A percentile compares a stretch with the other conserved stretches of the same genome.
Evolutionary conservation across 2,797 vertebrate species (phyloP).

Genomic region (Aythya fuligula): DNA sequence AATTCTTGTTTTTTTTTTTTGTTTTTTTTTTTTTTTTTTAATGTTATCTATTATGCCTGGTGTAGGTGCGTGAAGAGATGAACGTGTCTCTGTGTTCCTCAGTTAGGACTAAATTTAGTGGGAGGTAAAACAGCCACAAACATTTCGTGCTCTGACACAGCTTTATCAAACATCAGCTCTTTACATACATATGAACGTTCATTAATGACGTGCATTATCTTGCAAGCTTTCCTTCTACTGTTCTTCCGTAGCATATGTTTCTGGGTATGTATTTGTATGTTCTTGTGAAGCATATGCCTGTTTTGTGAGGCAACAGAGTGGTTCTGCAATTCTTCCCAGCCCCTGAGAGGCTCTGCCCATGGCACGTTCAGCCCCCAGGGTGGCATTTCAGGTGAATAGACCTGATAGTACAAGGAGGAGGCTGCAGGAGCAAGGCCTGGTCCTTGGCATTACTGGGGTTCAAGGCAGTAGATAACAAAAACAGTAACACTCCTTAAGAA

Average conservation of each 20-base stretch:
- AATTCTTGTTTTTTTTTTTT: too few species aligned
- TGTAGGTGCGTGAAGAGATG: accelerated
- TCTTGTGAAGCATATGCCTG: neutral
- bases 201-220: neutral
- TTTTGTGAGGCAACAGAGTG: accelerated
- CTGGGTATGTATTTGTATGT: neutral
- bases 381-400: neutral
- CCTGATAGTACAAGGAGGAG: too few species aligned
- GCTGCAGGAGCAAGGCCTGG: neutral
- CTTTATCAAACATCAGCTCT: neutral
- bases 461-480: neutral
- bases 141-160: neutral
- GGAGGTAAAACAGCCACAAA: neutral
- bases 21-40: too few species aligned
- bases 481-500: neutral
- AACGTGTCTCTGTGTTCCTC: neutral
- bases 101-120: neutral
- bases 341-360: neutral
- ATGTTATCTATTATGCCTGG: neutral
- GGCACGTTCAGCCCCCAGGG: accelerated
- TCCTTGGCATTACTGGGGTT: accelerated
- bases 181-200: neutral
- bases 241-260: neutral
- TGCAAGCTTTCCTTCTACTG: neutral
- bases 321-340: neutral